phyloP scores from a whole-genome alignment of 92 coral and sea anemone genomes.

The Siderastrea radians region DNA sequence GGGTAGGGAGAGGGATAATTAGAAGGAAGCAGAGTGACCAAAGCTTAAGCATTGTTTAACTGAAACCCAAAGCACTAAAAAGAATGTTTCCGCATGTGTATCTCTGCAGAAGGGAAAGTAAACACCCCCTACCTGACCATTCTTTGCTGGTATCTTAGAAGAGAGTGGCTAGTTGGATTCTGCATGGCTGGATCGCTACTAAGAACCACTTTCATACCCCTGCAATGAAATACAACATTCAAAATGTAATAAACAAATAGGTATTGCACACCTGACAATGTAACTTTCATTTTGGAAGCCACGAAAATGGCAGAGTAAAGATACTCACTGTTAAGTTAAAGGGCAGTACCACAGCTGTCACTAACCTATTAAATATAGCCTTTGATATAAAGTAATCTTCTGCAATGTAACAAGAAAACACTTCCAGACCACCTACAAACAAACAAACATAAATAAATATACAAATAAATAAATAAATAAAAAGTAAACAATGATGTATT shows the following conservation, averaged over 20 bases:
- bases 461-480: too few relatives aligned
- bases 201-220: constrained; percentile 91
- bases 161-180: constrained; percentile 89
- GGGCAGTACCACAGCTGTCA: not conserved
- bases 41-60: not conserved
- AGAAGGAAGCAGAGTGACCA: not conserved
- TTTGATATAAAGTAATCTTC: constrained; percentile 98
- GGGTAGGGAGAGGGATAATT: not conserved
- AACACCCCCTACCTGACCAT: constrained; percentile 76
- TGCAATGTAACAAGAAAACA: constrained; percentile 96
- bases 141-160: constrained; percentile 82
- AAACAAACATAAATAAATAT: not conserved
- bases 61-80: not conserved
- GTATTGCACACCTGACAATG: not conserved
- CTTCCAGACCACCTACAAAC: constrained; percentile 88
- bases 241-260: not conserved
- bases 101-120: not conserved
- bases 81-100: too few relatives aligned
- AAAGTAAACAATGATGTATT: too few relatives aligned
- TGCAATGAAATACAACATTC: constrained; percentile 20
- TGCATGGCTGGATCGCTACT: constrained; percentile 98
- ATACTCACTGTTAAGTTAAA: not conserved
- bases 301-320: too few relatives aligned
- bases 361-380: constrained; percentile 93
- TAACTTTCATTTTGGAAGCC: not conserved